Evolutionary conservation across 2,888 invertebrate species (phyloP).

Genomic region (Encarsia formosa): DNA sequence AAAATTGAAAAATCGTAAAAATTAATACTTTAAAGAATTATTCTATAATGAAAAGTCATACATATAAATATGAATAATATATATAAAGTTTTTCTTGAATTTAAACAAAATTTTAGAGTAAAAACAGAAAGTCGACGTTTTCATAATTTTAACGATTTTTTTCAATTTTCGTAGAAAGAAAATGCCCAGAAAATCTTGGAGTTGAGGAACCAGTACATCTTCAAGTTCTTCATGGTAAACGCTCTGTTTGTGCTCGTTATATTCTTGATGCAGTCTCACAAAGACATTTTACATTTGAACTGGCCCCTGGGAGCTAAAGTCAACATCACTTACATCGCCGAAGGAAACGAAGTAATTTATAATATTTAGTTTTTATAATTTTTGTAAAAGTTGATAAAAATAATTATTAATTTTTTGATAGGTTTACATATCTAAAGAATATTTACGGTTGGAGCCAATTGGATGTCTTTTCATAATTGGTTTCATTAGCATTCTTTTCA

Average conservation of each 20-base stretch:
- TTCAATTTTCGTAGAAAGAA: slow-evolving; percentile 42
- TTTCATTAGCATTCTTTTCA: slow-evolving; percentile 58
- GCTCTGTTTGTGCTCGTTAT: slow-evolving; percentile 63
- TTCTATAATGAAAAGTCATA: too few species aligned
- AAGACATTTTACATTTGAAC: slow-evolving; percentile 56
- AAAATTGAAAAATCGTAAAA: too few species aligned
- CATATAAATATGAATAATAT: too few species aligned
- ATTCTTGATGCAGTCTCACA: slow-evolving; percentile 62
- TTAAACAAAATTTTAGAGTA: too few species aligned
- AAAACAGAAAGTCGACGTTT: too few species aligned
- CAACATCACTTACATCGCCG: slow-evolving; percentile 50
- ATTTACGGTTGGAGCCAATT: slow-evolving; percentile 59
- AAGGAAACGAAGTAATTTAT: slow-evolving; percentile 45
- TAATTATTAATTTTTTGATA: slow-evolving; percentile 25
- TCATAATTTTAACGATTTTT: slow-evolving; percentile 5
- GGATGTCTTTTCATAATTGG: slow-evolving; percentile 61
- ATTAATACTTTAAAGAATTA: too few species aligned
- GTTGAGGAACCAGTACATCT: slow-evolving; percentile 57
- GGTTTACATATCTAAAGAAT: slow-evolving; percentile 49
- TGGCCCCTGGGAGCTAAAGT: slow-evolving; percentile 57
- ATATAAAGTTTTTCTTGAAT: background rate
- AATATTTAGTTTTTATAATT: background rate
- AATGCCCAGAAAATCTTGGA: slow-evolving; percentile 53
- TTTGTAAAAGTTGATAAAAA: background rate
- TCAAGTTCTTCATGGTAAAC: slow-evolving; percentile 64